Conservation (phyloP, 2,888 invertebrate species). For the Scaptomyza flava region DNA sequence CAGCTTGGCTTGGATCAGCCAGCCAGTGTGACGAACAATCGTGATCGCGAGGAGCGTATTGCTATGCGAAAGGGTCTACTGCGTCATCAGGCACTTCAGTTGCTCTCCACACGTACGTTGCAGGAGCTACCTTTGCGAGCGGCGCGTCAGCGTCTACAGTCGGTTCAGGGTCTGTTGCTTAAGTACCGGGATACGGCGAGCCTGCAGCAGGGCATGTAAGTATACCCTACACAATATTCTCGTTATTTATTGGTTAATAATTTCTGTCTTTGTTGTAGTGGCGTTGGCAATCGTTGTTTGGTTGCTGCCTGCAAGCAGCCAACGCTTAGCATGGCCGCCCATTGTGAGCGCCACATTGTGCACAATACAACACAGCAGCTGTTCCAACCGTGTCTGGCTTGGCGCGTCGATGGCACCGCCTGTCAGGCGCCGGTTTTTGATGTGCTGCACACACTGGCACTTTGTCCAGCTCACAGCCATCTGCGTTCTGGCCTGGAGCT, state of each 20-base stretch:
- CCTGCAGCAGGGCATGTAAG: slow-evolving; percentile 72
- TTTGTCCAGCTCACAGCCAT: slow-evolving; percentile 94
- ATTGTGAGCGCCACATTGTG: slow-evolving; percentile 94
- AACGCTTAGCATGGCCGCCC: slow-evolving; percentile 87
- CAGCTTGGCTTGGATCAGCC: slow-evolving; percentile 26
- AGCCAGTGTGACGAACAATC: slow-evolving; percentile 44
- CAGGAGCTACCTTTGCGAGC: slow-evolving; percentile 74
- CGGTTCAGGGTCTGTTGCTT: slow-evolving; percentile 81
- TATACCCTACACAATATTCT: slow-evolving; percentile 1
- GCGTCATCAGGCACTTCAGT: slow-evolving; percentile 82
- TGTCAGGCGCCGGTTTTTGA: slow-evolving; percentile 92
- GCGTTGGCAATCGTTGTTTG: slow-evolving; percentile 78
- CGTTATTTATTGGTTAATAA: neutral
- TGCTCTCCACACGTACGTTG: slow-evolving; percentile 79
- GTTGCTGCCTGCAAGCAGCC: slow-evolving; percentile 75
- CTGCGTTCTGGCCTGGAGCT: slow-evolving; percentile 88
- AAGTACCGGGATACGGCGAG: slow-evolving; percentile 79
- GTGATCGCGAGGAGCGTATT: slow-evolving; percentile 82
- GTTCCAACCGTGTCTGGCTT: slow-evolving; percentile 92
- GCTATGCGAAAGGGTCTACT: slow-evolving; percentile 79
- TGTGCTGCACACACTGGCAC: slow-evolving; percentile 91
- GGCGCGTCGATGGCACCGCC: slow-evolving; percentile 91
- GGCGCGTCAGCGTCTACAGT: slow-evolving; percentile 79
- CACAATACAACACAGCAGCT: slow-evolving; percentile 93
- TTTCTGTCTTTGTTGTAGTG: slow-evolving; percentile 38